These are phyloP conservation scores for Bilobella aurantiaca DNA, from an alignment of 1,140 invertebrate species.

Conservation along the genomic window DNA sequence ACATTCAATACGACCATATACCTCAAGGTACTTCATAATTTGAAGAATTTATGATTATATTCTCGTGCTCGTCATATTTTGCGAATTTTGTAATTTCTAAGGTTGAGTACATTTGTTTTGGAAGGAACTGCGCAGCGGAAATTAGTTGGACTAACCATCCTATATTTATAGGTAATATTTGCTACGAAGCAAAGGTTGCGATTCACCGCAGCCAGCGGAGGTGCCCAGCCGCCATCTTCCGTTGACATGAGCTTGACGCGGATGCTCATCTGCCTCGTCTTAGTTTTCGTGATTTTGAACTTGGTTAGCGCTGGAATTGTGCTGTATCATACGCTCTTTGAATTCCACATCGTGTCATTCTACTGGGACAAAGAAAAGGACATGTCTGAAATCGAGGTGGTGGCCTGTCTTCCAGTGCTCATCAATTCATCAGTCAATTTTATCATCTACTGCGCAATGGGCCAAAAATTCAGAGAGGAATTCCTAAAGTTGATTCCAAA, in stretches of 20 bases:
- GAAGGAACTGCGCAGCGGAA: no score
- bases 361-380: background rate
- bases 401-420: slow-evolving; percentile 75
- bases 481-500: background rate
- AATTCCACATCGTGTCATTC: background rate
- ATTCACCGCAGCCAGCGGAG: background rate
- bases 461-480: slow-evolving; percentile 67
- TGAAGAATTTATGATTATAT: background rate
- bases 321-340: slow-evolving; percentile 65
- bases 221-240: background rate
- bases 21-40: background rate
- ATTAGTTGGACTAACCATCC: no score
- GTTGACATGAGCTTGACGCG: slow-evolving; percentile 75
- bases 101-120: no score
- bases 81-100: no score
- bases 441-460: slow-evolving; percentile 92
- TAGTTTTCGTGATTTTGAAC: slow-evolving; percentile 86
- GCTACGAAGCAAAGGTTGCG: background rate
- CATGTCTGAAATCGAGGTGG: background rate
- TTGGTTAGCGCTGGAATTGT: slow-evolving; percentile 77
- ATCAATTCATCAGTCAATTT: slow-evolving; percentile 96
- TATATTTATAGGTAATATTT: background rate
- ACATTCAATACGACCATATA: background rate
- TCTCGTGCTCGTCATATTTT: background rate
- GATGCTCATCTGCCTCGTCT: slow-evolving; percentile 84